Base-by-base conservation (phyloP, 2,888 invertebrate species). In the Toxonevra muliebris region DNA sequence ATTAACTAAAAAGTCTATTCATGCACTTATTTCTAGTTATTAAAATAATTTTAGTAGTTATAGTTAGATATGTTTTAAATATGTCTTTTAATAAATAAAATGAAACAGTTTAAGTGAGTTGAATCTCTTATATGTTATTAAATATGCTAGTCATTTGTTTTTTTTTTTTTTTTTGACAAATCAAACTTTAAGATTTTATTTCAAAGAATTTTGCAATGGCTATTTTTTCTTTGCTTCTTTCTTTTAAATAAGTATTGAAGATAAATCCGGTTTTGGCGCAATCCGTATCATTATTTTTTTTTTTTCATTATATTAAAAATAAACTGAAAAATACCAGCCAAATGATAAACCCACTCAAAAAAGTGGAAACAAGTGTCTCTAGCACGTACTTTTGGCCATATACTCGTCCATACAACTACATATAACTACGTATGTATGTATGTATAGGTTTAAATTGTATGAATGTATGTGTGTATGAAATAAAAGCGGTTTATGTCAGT, bases 341-440 rank as follows among this genome's bases (percentile, higher is more conserved):
- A 52, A 58, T 62, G 58, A 58, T 53, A 62, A 62, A 52, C 67
- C 63, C 67, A 68, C 67, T 63, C 67, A 50, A 61, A 52, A 61
- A 55, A 41, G 7, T 30, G 13, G 41, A 54, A 43, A 41, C 55
- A 55, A 55, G 55, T 55, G 61, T 13, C 60, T 19, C 9, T 7
- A 30, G 30, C 30, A 30, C 7, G 30, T 30, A 30, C 19, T 15
- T 19, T 7, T 45, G 19, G 15, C 0, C 54, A 15, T 19, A 54
- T 30, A 30, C 30, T 30, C 30, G 30, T 30, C 2, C 30, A 2
- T 30, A 30, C 30, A 54, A 17, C 54, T 54, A 54, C 15, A 54
- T 54, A 54, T 15, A 30, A 9, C n/a, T 30, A 50, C 12, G 12
- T 61, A 52, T 61, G 50, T 40, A 40, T 50, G 57, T 50, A 11